These are phyloP conservation scores for Ara ararauna DNA, from an alignment of 2,797 vertebrate species.

Conservation along the genomic window DNA sequence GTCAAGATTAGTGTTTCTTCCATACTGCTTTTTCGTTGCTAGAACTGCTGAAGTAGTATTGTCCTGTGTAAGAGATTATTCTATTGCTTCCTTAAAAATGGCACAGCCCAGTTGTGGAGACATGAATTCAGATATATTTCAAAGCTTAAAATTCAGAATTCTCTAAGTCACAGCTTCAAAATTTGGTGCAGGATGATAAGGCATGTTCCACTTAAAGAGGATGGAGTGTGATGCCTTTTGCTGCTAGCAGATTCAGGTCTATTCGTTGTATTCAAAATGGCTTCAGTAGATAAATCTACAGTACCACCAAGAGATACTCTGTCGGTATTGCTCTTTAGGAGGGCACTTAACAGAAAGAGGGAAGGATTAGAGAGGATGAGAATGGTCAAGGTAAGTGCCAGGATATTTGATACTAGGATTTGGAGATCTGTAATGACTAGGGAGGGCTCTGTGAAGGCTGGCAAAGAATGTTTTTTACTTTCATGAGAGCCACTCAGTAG, in stretches of 20 bases:
- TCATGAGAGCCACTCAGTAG: not conserved
- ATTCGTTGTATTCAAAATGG: not conserved
- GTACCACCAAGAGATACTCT: not conserved
- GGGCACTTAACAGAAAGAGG: not conserved
- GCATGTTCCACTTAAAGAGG: not conserved
- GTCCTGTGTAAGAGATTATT: not conserved
- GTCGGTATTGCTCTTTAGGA: not conserved
- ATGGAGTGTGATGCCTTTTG: not conserved
- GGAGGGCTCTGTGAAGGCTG: not conserved
- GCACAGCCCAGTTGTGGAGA: not conserved
- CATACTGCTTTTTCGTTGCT: not conserved
- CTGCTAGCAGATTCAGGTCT: not conserved
- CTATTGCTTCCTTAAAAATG: not conserved
- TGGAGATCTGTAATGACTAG: not conserved
- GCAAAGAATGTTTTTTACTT: not conserved
- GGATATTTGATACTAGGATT: not conserved
- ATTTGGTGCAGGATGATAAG: not conserved
- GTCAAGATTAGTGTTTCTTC: not conserved
- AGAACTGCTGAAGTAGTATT: not conserved
- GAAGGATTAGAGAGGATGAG: not conserved
- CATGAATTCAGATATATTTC: fast-evolving
- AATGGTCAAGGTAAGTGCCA: no score
- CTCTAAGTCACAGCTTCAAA: not conserved
- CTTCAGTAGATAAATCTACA: not conserved
- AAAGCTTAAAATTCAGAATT: not conserved